Evolutionary conservation across 2,888 invertebrate genomes (phyloP), one percentile per base, ranked within the genome.

Genomic region (Amiota minor): DNA sequence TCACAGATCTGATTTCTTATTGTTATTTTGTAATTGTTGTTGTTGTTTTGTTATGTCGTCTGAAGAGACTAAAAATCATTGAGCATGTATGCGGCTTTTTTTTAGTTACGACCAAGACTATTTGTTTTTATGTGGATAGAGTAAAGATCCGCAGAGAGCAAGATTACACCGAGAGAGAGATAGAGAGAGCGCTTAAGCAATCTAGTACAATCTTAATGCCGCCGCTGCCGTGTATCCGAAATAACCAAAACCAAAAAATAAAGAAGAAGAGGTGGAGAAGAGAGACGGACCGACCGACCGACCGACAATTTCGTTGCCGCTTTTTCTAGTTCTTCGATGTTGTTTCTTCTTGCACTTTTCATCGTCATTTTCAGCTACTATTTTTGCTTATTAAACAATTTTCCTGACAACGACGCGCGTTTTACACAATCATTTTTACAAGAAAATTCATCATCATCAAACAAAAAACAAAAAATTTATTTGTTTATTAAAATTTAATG

Each of bases 121-220:
- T 55, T 77, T 70, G 73, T 70, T 76, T 77, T 74, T 76, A 79
- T 81, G 79, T 78, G 77, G 80, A 78, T 71, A 78, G 61, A 74
- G 59, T 16, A 35, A 47, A 47, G 56, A 14, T 55, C 45, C 46
- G 71, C 67, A 35, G 74, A 74, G 62, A 72, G 64, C 71, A 56
- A 65, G 69, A 53, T 53, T 55, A 68, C 73, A 70, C 73, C 53
- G 9, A 49, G 50, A 35, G 45, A 35, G 35, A 35, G 35, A 6
- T 3, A 35, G 35, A 35, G 35, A 2, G n/a, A n/a, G n/a, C n/a
- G n/a, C n/a, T n/a, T n/a, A n/a, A n/a, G 56, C 71, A 77, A 76
- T 81, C 80, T 79, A 79, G 76, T 82, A 78, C 82, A 80, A 81
- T 80, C 81, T 80, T 81, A 81, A 82, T 81, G 82, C 85, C 82